Conservation (phyloP, 2,797 vertebrate species). For the Myiothlypis coronata region DNA sequence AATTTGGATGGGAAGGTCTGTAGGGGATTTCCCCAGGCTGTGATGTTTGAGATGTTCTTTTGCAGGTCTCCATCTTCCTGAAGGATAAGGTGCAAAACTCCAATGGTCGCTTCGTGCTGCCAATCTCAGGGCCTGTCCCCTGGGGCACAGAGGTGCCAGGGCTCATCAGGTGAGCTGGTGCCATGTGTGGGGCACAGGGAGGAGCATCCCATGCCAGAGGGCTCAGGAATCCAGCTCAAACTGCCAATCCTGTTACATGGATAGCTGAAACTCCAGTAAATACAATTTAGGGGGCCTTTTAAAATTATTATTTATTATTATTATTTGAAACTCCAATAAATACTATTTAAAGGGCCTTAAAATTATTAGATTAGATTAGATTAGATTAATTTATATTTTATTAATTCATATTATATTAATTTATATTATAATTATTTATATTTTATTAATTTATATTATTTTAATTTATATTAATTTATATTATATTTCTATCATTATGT, state of each 20-base stretch:
- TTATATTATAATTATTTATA: too few relatives aligned
- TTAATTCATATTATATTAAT: too few relatives aligned
- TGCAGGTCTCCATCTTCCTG: slow-evolving; percentile 95
- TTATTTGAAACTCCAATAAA: too few relatives aligned
- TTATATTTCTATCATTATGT: too few relatives aligned
- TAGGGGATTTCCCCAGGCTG: neutral
- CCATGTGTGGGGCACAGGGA: neutral
- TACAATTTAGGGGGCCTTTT: neutral
- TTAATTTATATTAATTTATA: too few relatives aligned
- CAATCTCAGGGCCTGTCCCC: slow-evolving; percentile 89
- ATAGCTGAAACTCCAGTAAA: neutral
- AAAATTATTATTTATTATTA: too few relatives aligned
- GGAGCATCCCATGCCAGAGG: neutral
- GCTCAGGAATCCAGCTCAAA: neutral
- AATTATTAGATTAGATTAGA: too few relatives aligned
- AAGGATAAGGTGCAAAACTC: slow-evolving; percentile 98
- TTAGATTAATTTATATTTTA: too few relatives aligned
- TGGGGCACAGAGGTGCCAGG: slow-evolving; percentile 90
- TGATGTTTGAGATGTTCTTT: neutral
- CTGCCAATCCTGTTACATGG: neutral
- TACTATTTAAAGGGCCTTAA: too few relatives aligned
- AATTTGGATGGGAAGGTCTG: accelerated
- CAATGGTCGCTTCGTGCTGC: slow-evolving; percentile 93
- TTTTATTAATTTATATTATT: too few relatives aligned
- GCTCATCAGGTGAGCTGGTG: slow-evolving; percentile 84